phyloP scores from a whole-genome alignment of 2,113 vertebrate species.

The Hemichromis elongatus region DNA sequence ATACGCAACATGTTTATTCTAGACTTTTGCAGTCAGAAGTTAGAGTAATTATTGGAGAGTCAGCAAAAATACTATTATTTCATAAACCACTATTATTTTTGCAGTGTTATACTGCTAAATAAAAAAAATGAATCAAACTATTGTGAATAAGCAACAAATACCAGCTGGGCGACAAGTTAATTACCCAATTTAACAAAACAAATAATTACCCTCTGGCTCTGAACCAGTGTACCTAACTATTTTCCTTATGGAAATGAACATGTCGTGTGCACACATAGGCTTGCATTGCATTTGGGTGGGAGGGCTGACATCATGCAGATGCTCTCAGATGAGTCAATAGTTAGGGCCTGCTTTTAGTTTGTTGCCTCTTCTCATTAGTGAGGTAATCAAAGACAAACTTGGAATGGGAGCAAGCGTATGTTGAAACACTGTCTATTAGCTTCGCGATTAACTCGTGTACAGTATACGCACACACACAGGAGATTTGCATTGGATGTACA shows the following conservation, averaged over 20 bases:
- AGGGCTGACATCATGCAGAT: background rate
- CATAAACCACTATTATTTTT: conserved; percentile 19
- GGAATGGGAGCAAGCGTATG: background rate
- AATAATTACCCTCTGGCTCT: conserved; percentile 48
- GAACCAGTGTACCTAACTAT: conserved; percentile 1
- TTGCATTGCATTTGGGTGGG: background rate
- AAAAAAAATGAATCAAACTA: background rate
- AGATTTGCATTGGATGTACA: background rate
- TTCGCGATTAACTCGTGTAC: background rate
- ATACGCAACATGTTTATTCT: background rate
- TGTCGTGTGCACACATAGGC: background rate
- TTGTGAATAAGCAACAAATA: conserved; percentile 37
- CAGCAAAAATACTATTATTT: conserved; percentile 34
- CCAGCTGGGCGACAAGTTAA: conserved; percentile 46
- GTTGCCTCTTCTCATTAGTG: conserved; percentile 24
- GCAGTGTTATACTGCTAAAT: background rate
- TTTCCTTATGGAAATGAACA: conserved; percentile 44
- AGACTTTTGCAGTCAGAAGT: background rate
- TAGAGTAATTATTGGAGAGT: background rate
- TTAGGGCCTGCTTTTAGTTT: conserved; percentile 15
- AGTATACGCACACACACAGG: background rate
- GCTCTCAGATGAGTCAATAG: conserved; percentile 7
- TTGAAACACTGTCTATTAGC: background rate
- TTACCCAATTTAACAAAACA: conserved; percentile 52
- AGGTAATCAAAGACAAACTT: background rate